A percentile compares a stretch with the other conserved stretches of the same genome.
These are phyloP conservation scores for Acrobasis suavella DNA, from an alignment of 2,888 invertebrate genomes.

Conservation along the genomic window DNA sequence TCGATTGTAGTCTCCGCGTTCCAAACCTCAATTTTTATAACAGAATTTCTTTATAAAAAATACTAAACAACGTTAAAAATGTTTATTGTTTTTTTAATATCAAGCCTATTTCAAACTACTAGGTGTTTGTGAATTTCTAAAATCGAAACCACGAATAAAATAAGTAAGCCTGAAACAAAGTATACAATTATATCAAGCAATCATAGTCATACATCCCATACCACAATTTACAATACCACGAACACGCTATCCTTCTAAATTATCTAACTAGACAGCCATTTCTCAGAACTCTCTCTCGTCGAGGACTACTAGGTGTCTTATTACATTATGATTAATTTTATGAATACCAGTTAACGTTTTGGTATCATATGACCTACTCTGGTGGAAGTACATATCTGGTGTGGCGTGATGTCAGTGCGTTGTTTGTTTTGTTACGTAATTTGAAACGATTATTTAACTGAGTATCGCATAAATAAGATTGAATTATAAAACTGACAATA, in stretches of 20 bases:
- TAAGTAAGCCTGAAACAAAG: too few relatives aligned
- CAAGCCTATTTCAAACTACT: too few relatives aligned
- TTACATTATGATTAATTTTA: slow-evolving; percentile 44
- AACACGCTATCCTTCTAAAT: not conserved
- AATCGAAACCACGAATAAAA: too few relatives aligned
- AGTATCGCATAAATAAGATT: not conserved
- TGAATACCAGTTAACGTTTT: slow-evolving; percentile 31
- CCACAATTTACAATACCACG: not conserved
- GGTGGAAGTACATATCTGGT: slow-evolving; percentile 22
- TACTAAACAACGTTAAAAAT: too few relatives aligned
- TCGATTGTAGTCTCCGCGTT: slow-evolving; percentile 5
- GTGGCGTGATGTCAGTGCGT: not conserved
- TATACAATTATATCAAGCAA: too few relatives aligned
- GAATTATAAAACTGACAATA: too few relatives aligned
- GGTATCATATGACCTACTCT: slow-evolving; percentile 27
- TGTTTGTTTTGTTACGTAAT: slow-evolving; percentile 8
- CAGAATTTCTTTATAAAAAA: not conserved
- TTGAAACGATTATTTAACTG: slow-evolving; percentile 1
- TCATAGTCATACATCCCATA: too few relatives aligned
- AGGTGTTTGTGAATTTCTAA: too few relatives aligned
- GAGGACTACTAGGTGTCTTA: slow-evolving; percentile 33
- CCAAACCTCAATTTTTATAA: not conserved
- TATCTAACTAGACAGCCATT: slow-evolving; percentile 28
- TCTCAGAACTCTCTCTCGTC: slow-evolving; percentile 40
- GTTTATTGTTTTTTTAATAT: too few relatives aligned